phyloP scores from a whole-genome alignment of 2,113 vertebrate species.

The Girardinichthys multiradiatus region DNA sequence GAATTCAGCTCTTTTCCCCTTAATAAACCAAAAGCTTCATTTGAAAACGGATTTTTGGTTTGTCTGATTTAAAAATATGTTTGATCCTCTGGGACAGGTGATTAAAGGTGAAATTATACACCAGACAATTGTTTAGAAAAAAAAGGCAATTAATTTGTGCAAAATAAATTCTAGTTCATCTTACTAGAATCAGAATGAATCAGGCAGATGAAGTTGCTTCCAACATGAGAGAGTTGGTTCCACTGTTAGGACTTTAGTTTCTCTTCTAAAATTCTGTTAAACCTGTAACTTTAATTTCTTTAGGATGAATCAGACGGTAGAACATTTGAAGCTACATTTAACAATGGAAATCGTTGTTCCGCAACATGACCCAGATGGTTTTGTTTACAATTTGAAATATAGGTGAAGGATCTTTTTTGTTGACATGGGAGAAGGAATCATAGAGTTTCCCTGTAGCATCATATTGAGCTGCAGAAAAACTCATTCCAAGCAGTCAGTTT shows the following conservation, averaged over 20 bases:
- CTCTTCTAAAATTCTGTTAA: background rate
- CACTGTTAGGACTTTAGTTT: background rate
- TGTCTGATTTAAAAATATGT: too few species aligned
- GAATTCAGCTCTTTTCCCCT: too few species aligned
- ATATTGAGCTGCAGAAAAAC: background rate
- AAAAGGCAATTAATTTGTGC: too few species aligned
- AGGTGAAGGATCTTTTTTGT: background rate
- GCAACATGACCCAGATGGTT: background rate
- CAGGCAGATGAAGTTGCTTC: background rate
- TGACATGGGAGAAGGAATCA: background rate
- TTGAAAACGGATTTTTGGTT: too few species aligned
- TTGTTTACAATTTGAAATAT: background rate
- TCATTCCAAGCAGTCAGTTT: too few species aligned
- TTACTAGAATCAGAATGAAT: background rate
- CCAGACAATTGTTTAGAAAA: too few species aligned
- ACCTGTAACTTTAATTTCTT: constrained; percentile 22
- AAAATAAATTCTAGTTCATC: background rate
- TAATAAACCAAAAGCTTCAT: too few species aligned
- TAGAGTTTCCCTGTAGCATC: background rate
- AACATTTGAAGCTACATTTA: background rate
- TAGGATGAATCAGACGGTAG: background rate
- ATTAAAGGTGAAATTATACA: too few species aligned
- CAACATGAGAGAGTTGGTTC: background rate
- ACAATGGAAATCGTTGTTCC: background rate
- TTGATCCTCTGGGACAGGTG: too few species aligned